Percentiles rank a stretch among this genome's conserved stretches.
phyloP scores from a whole-genome alignment of 2,797 vertebrate genomes.

The Chaunax sp. region DNA sequence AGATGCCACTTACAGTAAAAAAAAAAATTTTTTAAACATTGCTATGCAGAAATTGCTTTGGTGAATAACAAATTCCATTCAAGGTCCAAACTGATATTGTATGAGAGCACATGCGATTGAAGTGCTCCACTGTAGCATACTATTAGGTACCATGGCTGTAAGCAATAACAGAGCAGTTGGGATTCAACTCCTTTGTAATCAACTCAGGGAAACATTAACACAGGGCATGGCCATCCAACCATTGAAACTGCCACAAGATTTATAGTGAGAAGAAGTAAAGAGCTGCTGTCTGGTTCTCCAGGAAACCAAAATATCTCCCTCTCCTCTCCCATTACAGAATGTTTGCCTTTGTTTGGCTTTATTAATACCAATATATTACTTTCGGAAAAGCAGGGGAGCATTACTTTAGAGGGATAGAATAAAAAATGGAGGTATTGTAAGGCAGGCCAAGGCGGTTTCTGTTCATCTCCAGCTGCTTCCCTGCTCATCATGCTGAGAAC shows the following conservation, averaged over 20 bases:
- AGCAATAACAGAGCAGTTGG: slow-evolving; percentile 72
- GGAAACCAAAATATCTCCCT: slow-evolving; percentile 72
- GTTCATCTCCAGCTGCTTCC: slow-evolving; percentile 86
- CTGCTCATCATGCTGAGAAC: slow-evolving; percentile 84
- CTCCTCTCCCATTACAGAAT: slow-evolving; percentile 72
- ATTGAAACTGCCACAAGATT: slow-evolving; percentile 77
- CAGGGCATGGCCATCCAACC: slow-evolving; percentile 60
- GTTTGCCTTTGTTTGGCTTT: slow-evolving; percentile 83
- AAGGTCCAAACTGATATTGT: slow-evolving; percentile 71
- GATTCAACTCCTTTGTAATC: slow-evolving; percentile 79
- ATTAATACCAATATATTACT: slow-evolving; percentile 86
- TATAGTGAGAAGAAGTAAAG: slow-evolving; percentile 78
- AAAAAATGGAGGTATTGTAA: slow-evolving; percentile 81
- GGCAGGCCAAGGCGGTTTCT: slow-evolving; percentile 71
- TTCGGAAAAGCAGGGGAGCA: slow-evolving; percentile 60
- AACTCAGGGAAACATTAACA: slow-evolving; percentile 73
- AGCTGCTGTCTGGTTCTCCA: slow-evolving; percentile 71
- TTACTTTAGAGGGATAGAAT: slow-evolving; percentile 64
- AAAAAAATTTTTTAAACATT: too few species aligned
- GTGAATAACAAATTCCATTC: slow-evolving; percentile 67
- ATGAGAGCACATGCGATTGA: slow-evolving; percentile 67
- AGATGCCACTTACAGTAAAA: slow-evolving; percentile 57
- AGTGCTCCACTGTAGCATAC: slow-evolving; percentile 62
- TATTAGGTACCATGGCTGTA: slow-evolving; percentile 66
- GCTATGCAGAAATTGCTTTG: slow-evolving; percentile 48